Base-by-base conservation (phyloP, 2,113 vertebrate genomes). In the Patagioenas fasciata region DNA sequence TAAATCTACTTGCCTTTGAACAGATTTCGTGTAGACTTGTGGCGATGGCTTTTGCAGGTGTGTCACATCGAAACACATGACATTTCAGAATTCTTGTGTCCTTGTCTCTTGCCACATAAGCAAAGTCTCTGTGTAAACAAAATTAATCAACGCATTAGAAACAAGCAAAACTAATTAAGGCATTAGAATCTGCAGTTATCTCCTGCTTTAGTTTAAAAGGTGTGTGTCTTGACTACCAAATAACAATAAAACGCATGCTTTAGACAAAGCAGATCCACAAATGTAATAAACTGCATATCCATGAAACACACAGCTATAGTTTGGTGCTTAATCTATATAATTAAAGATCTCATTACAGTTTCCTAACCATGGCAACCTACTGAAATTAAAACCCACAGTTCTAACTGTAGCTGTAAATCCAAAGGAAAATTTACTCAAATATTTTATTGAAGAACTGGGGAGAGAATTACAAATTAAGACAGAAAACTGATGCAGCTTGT, bases 1-100 rank as follows among this genome's bases (percentile, higher is more conserved):
- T 20, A 57, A 79, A 79, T 40, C 69, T 32, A 96, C 98, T 98
- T 97, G 98, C 99, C 99, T 99, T 98, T 88, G 99, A 99, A 97
- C 99, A 99, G 98, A 99, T 99, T 97, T 99, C 99, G 71, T 99
- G 99, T 96, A 99, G 98, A 95, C 99, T 99, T 19, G 99, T 99
- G 96, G 99, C 99, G 10, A 99, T 99, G 98, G 99, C 99, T 99
- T 99, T 99, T 80, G 99, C 99, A 53, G 99, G 99, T 10, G 99
- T 99, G 98, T 99, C 99, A 99, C 99, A 99, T 96, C 99, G 99
- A 96, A 99, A 99, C 92, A 99, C 99, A 97, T 99, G 99, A 98
- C 99, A 99, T 99, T 99, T 99, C 98, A 99, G 98, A 97, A 99
- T 99, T 92, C 99, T 98, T 21, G 99, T 99, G 91, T 99, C 99